phyloP scores from a whole-genome alignment of 2,888 invertebrate species.

The Resseliella maxima region DNA sequence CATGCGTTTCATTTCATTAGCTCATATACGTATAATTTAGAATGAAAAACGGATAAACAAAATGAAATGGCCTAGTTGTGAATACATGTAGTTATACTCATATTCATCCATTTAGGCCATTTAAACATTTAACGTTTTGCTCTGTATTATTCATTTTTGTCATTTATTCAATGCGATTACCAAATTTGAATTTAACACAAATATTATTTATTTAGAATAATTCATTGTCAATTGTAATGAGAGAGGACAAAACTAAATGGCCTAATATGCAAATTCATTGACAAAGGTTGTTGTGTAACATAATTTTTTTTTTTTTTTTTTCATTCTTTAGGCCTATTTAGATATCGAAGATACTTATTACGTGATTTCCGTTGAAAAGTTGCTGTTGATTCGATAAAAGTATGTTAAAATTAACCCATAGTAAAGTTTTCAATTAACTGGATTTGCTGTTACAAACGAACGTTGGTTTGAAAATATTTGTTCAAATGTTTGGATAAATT shows the following conservation, averaged over 20 bases:
- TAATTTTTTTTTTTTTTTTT: background rate
- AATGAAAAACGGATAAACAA: too few relatives aligned
- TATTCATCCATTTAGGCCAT: too few relatives aligned
- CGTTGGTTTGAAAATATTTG: background rate
- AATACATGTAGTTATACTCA: too few relatives aligned
- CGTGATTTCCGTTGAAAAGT: background rate
- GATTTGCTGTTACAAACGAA: background rate
- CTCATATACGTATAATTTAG: too few relatives aligned
- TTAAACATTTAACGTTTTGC: too few relatives aligned
- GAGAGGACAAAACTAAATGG: background rate
- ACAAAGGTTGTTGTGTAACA: background rate
- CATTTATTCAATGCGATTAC: too few relatives aligned
- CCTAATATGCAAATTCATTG: background rate
- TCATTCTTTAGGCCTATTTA: background rate
- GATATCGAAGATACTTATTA: background rate
- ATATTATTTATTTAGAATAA: background rate
- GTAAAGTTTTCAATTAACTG: background rate
- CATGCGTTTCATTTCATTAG: background rate
- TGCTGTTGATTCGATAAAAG: background rate
- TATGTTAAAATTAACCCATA: too few relatives aligned
- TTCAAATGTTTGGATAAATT: constrained; percentile 27
- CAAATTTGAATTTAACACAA: too few relatives aligned
- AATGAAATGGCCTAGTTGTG: too few relatives aligned
- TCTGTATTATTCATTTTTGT: too few relatives aligned
- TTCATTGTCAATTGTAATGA: background rate